A percentile compares a stretch with the other conserved stretches of the same genome.
These are phyloP conservation scores for Buceros bicornis DNA, from an alignment of 2,797 vertebrate species.

Conservation along the genomic window DNA sequence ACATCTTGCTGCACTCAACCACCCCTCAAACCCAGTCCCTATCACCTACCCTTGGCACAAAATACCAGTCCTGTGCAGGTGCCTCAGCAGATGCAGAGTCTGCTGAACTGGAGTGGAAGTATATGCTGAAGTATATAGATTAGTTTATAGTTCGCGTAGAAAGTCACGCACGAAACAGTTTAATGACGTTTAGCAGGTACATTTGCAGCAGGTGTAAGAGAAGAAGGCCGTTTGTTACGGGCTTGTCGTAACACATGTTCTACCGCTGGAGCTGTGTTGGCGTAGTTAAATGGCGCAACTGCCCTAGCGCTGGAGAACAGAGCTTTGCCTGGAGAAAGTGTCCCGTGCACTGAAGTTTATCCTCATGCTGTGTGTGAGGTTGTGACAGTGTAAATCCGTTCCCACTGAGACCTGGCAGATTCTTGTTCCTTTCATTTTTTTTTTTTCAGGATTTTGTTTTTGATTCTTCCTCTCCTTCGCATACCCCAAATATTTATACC, in stretches of 20 bases:
- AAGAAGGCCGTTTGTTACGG: neutral
- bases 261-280: neutral
- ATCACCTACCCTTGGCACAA: neutral
- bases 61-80: neutral
- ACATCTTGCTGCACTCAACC: neutral
- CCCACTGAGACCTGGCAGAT: neutral
- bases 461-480: neutral
- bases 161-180: neutral
- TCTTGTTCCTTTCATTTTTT: neutral
- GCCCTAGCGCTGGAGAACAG: neutral
- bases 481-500: neutral
- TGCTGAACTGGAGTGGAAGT: neutral
- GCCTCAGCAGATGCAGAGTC: neutral
- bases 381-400: neutral
- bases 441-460: neutral
- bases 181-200: neutral
- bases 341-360: neutral
- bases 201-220: neutral
- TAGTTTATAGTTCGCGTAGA: neutral
- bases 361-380: neutral
- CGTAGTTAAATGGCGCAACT: neutral
- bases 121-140: neutral
- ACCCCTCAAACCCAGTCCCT: neutral
- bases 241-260: neutral
- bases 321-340: neutral